These are phyloP conservation scores for Thymelicus sylvestris DNA, from an alignment of 2,888 invertebrate species.

Conservation along the genomic window DNA sequence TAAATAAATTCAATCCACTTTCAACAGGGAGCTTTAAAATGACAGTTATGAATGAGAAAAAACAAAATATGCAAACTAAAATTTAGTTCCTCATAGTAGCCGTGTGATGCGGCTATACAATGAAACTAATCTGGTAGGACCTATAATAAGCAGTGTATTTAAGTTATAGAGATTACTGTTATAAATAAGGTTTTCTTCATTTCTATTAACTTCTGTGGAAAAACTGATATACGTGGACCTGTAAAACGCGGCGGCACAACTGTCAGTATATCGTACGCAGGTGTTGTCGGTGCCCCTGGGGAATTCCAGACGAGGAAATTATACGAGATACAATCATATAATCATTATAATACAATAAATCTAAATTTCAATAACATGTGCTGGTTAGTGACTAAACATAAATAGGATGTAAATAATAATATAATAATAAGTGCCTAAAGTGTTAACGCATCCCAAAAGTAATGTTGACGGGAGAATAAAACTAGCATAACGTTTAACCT, in stretches of 20 bases:
- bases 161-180: too few species aligned
- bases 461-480: constrained; percentile 25
- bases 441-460: constrained; percentile 59
- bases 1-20: too few species aligned
- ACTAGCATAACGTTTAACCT: constrained; percentile 27
- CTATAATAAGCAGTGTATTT: too few species aligned
- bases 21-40: too few species aligned
- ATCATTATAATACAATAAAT: constrained; percentile 35
- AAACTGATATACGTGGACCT: background rate
- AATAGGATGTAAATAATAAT: constrained; percentile 67
- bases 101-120: too few species aligned
- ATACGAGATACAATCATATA: constrained; percentile 8
- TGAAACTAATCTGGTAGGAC: too few species aligned
- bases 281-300: constrained; percentile 12
- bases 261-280: background rate
- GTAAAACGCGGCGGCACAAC: background rate
- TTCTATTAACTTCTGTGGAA: too few species aligned
- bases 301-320: constrained; percentile 3
- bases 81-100: too few species aligned
- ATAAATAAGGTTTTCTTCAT: too few species aligned
- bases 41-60: too few species aligned
- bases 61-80: too few species aligned
- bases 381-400: constrained; percentile 71
- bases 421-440: constrained; percentile 58
- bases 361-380: constrained; percentile 60